These are phyloP conservation scores for Vespertilio murinus DNA, from an alignment of 2,797 vertebrate genomes.

Conservation along the genomic window DNA sequence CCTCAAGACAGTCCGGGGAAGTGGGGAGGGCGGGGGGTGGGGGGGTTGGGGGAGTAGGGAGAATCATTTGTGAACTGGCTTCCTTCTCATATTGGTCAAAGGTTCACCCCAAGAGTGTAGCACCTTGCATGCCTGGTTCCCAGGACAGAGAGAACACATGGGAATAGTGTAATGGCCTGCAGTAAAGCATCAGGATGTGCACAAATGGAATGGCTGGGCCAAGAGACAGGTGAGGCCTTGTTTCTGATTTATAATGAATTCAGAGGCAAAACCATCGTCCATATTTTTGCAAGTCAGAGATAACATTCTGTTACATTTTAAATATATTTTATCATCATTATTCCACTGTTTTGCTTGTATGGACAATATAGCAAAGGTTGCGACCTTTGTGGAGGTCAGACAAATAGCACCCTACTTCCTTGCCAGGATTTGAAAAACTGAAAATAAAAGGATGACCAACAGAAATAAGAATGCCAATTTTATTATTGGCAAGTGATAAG, in stretches of 20 bases:
- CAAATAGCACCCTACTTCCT: neutral
- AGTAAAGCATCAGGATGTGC: neutral
- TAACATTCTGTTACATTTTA: neutral
- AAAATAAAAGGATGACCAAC: neutral
- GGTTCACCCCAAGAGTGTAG: neutral
- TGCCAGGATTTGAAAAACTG: conserved; percentile 24
- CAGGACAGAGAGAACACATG: neutral
- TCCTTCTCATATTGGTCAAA: neutral
- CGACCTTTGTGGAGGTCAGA: neutral
- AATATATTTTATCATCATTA: neutral
- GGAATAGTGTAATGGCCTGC: neutral
- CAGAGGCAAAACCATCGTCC: neutral
- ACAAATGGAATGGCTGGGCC: neutral
- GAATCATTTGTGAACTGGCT: neutral
- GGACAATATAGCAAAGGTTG: neutral
- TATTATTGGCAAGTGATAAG: neutral
- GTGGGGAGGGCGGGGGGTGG: no score
- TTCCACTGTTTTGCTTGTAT: neutral
- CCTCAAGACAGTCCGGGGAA: neutral
- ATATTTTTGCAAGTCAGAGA: neutral
- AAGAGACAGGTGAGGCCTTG: neutral
- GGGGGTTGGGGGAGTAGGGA: no score
- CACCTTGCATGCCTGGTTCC: neutral
- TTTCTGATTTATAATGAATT: neutral
- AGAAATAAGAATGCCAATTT: conserved; percentile 18